Evolutionary conservation across 2,888 invertebrate genomes (phyloP).

Genomic region (Acanthopleura granulata): DNA sequence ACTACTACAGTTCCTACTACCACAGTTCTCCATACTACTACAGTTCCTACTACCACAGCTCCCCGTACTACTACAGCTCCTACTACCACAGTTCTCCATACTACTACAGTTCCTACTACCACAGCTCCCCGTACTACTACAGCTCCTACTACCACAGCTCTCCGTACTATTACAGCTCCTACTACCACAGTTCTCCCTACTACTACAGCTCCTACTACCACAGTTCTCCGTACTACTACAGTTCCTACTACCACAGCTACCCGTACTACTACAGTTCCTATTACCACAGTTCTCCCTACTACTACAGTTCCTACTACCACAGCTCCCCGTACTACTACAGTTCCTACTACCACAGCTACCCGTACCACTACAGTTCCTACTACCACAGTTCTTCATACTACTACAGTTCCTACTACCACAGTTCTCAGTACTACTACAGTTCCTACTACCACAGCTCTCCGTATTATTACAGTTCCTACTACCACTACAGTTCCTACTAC

Average conservation of each 20-base stretch:
- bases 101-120: background rate
- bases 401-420: background rate
- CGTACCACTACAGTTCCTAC: background rate
- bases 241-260: background rate
- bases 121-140: background rate
- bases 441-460: background rate
- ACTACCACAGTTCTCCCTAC: background rate
- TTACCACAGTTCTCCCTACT: background rate
- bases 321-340: background rate
- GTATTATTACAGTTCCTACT: background rate
- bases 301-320: background rate
- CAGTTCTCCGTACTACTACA: background rate
- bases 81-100: slow-evolving; percentile 1
- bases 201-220: background rate
- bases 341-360: background rate
- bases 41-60: background rate
- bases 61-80: background rate
- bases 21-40: background rate
- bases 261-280: background rate
- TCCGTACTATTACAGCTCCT: background rate
- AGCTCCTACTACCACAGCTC: background rate
- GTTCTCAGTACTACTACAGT: background rate
- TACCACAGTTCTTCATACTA: background rate
- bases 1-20: background rate
- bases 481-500: background rate